Base-by-base conservation (phyloP, 1,140 invertebrate genomes). In the Lethocerus indicus region DNA sequence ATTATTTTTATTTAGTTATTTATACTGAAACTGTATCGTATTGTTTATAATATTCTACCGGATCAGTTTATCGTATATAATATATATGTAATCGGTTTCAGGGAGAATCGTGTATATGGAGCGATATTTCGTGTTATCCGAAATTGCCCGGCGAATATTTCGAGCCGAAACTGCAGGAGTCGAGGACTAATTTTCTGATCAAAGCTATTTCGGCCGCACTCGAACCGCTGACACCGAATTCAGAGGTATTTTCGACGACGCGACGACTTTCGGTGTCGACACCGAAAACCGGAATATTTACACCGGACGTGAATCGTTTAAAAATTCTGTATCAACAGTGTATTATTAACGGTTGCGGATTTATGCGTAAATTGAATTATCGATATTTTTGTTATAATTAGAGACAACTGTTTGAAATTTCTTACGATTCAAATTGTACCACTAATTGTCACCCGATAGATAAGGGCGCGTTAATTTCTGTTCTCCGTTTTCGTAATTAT, bases 101-200 rank as follows among this genome's bases (percentile, higher is more conserved):
- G 44, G 18, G 39, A 18, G 42, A 32, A 44, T 13, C 40, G 18
- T 26, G 23, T 14, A 47, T 52, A 20, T 55, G 47, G 46, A 21
- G 21, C 16, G 47, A 53, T 25, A 49, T 53, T 24, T 32, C 29
- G 13, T 43, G 18, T 16, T 29, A 36, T 37, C 18, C 32, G 20
- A 36, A 29, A 13, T 54, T 69, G 14, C 62, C 63, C 3, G 57
- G 56, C 35, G 61, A 64, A 44, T 60, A 61, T 50, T 59, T 61
- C 9, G 68, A 69, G 48, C 42, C 60, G 13, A 53, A 55, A 20
- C 50, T 71, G 4, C 54, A 54, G 3, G 48, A 57, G 23, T 50
- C 52, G n/a, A 54, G 71, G 37, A 59, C 53, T 44, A 58, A 67
- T 56, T 71, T 71, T 54, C 52, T 71, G 2, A 54, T 58, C 7